phyloP scores from a whole-genome alignment of 2,113 vertebrate species.

The Notarius lentiginosus region DNA sequence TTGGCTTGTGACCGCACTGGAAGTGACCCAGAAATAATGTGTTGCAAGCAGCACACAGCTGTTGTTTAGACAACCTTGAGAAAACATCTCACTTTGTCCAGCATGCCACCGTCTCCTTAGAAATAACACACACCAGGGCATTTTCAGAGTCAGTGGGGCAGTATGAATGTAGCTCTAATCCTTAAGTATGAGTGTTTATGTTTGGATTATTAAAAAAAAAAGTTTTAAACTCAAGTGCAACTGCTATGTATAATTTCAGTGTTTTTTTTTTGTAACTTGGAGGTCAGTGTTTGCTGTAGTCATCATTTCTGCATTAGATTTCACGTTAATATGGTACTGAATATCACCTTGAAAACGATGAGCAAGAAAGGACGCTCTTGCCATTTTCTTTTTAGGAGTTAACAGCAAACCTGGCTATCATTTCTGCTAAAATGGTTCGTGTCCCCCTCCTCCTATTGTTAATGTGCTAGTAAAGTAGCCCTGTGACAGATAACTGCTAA shows the following conservation, averaged over 20 bases:
- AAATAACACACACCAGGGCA: slow-evolving; percentile 23
- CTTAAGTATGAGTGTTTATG: neutral
- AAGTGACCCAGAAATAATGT: neutral
- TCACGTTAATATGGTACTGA: neutral
- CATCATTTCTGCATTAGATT: neutral
- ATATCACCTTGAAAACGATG: neutral
- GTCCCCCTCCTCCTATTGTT: neutral
- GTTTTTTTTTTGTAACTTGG: neutral
- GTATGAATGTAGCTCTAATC: neutral
- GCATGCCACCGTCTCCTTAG: neutral
- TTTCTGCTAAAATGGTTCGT: neutral
- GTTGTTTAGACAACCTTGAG: neutral
- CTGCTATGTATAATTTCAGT: neutral
- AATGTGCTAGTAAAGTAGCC: neutral
- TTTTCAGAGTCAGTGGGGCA: neutral
- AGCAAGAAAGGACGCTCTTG: neutral
- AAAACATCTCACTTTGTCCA: neutral
- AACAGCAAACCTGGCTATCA: neutral
- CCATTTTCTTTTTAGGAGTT: neutral
- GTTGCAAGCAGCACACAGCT: neutral
- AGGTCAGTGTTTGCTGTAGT: neutral
- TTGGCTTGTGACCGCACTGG: neutral
- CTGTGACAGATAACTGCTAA: neutral
- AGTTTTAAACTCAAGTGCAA: neutral
- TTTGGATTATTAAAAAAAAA: neutral